Conservation (phyloP, 2,888 invertebrate species). For the Eristalis intricaria region DNA sequence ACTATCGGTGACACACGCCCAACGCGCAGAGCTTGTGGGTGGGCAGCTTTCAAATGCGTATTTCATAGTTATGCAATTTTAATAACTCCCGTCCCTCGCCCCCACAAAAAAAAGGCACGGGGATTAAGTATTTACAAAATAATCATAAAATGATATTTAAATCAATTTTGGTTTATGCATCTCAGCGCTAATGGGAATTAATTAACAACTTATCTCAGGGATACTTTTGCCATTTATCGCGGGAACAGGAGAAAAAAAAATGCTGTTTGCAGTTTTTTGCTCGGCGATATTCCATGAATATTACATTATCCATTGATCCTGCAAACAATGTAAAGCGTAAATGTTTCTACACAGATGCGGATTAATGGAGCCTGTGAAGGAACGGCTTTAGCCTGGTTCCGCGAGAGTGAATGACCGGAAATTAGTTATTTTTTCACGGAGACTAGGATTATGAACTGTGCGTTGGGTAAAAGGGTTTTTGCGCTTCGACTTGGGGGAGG, state of each 20-base stretch:
- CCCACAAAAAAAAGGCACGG: not conserved
- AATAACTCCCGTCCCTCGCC: not conserved
- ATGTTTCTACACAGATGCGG: not conserved
- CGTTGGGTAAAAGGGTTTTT: not conserved
- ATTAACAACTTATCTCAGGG: slow-evolving; percentile 14
- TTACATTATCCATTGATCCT: not conserved
- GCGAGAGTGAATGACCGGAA: not conserved
- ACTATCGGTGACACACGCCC: slow-evolving; percentile 1
- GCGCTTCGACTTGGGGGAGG: not conserved
- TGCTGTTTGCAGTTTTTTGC: not conserved
- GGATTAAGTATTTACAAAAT: slow-evolving; percentile 22
- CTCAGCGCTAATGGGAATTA: slow-evolving; percentile 3
- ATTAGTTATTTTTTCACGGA: not conserved
- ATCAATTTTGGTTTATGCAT: slow-evolving; percentile 9
- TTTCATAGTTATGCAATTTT: slow-evolving; percentile 35
- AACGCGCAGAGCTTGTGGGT: not conserved
- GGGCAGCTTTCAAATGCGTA: slow-evolving; percentile 23
- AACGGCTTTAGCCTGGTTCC: not conserved
- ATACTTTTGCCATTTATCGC: slow-evolving; percentile 5
- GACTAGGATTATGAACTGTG: not conserved
- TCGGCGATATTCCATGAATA: not conserved
- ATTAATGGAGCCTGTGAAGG: not conserved
- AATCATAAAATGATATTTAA: slow-evolving; percentile 7
- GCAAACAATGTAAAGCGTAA: not conserved
- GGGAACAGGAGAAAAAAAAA: not conserved